Percentiles rank a stretch among this genome's conserved stretches.
Evolutionary conservation across 2,797 vertebrate species (phyloP).

Genomic region (Pelobates cultripes): DNA sequence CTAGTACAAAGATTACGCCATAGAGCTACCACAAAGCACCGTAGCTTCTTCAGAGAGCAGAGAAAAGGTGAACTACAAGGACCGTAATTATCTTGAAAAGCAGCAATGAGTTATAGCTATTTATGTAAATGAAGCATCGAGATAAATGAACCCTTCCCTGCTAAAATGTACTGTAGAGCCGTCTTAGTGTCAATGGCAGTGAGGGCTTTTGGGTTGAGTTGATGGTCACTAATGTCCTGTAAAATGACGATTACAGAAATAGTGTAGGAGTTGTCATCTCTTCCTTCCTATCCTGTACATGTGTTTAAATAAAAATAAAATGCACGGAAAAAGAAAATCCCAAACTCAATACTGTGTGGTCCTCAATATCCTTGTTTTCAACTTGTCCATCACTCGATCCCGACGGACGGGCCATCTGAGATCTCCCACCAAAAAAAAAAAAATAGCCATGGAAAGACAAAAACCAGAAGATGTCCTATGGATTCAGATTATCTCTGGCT

Average conservation of each 20-base stretch:
- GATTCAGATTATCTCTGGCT: slow-evolving; percentile 23
- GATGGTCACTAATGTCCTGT: not conserved
- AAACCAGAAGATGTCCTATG: slow-evolving; percentile 20
- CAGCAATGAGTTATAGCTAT: slow-evolving; percentile 12
- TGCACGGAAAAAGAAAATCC: slow-evolving; percentile 22
- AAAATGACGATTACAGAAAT: not conserved
- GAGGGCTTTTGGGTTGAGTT: not conserved
- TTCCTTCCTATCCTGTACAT: slow-evolving; percentile 14
- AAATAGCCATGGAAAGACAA: slow-evolving; percentile 22
- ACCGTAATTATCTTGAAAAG: not conserved
- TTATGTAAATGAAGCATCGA: slow-evolving; percentile 1
- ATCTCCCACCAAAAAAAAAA: slow-evolving; percentile 29
- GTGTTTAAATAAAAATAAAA: slow-evolving; percentile 32
- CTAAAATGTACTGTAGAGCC: slow-evolving; percentile 9
- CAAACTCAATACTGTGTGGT: slow-evolving; percentile 23
- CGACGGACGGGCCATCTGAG: slow-evolving; percentile 30
- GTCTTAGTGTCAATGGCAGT: not conserved
- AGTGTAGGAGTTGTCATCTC: not conserved
- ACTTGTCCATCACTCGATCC: not conserved
- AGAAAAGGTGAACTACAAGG: slow-evolving; percentile 19
- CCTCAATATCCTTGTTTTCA: not conserved
- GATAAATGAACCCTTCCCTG: slow-evolving; percentile 4
- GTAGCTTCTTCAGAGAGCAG: slow-evolving; percentile 22
- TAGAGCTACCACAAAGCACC: not conserved
- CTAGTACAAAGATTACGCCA: slow-evolving; percentile 3